Conservation (phyloP, 2,113 vertebrate genomes). For the Microcebus jonahi region DNA sequence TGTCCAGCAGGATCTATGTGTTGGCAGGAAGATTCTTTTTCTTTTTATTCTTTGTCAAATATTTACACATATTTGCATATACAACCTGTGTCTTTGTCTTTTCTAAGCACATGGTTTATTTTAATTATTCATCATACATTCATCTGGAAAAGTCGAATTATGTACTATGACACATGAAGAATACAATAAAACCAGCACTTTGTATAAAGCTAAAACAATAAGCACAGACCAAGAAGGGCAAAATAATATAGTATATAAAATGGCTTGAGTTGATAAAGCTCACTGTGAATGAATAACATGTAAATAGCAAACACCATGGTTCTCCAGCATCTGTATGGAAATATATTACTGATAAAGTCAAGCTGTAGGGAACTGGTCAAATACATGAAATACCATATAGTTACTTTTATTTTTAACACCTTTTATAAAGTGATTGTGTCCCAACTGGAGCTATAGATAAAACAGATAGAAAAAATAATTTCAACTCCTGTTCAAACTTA, state of each 20-base stretch:
- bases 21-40: slow-evolving; percentile 82
- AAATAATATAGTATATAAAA: slow-evolving; percentile 66
- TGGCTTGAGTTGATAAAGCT: slow-evolving; percentile 34
- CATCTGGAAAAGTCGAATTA: slow-evolving; percentile 78
- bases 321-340: slow-evolving; percentile 49
- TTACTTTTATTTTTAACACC: slow-evolving; percentile 32
- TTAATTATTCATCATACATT: slow-evolving; percentile 82
- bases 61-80: slow-evolving; percentile 81
- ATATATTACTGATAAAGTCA: slow-evolving; percentile 55
- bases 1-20: slow-evolving; percentile 85
- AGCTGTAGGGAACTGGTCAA: slow-evolving; percentile 10
- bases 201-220: slow-evolving; percentile 81
- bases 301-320: slow-evolving; percentile 16
- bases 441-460: neutral
- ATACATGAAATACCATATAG: slow-evolving; percentile 45
- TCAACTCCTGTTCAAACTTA: neutral
- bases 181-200: slow-evolving; percentile 64
- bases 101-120: slow-evolving; percentile 76
- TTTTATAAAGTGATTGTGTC: slow-evolving; percentile 23
- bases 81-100: slow-evolving; percentile 79
- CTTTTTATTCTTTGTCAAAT: slow-evolving; percentile 79
- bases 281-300: slow-evolving; percentile 26
- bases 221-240: slow-evolving; percentile 74
- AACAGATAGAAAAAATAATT: neutral
- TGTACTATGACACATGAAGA: slow-evolving; percentile 73